These are phyloP conservation scores for Australoheros facetus DNA, from an alignment of 2,797 vertebrate genomes.

Conservation along the genomic window DNA sequence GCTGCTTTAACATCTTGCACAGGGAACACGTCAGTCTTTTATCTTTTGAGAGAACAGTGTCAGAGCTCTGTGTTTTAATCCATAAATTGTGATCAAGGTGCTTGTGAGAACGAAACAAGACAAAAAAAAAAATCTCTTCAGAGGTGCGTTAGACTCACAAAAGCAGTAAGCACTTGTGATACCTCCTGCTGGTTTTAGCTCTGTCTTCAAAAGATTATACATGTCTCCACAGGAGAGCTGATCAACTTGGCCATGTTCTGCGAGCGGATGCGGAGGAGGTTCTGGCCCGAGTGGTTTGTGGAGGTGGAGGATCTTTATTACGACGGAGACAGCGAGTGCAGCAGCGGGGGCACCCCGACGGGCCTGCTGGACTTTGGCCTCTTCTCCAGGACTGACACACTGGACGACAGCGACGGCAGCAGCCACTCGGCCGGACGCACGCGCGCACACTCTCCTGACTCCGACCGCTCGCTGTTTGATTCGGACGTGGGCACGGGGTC, in stretches of 20 bases:
- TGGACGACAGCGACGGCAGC: constrained; percentile 89
- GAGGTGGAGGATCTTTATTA: constrained; percentile 90
- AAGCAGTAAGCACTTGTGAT: not conserved
- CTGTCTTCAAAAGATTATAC: not conserved
- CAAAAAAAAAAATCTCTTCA: not conserved
- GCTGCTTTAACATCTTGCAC: constrained; percentile 7
- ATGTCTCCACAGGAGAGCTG: constrained; percentile 87
- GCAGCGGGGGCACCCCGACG: constrained; percentile 74
- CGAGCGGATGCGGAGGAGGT: constrained; percentile 93
- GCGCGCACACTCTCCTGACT: constrained; percentile 71
- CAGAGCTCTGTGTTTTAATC: constrained; percentile 19
- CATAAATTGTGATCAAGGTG: constrained; percentile 10
- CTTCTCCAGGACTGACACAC: constrained; percentile 95
- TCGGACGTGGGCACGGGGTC: constrained; percentile 93
- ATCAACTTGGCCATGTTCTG: constrained; percentile 98
- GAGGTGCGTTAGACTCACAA: not conserved
- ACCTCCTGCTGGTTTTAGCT: constrained; percentile 21
- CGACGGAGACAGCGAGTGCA: constrained; percentile 89
- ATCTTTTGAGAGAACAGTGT: constrained; percentile 21
- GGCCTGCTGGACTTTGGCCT: constrained; percentile 89
- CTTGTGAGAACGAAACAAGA: not conserved
- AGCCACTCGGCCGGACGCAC: constrained; percentile 71
- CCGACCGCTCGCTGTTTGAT: constrained; percentile 93
- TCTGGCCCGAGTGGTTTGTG: constrained; percentile 98
- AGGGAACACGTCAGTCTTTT: not conserved